Base-by-base conservation (phyloP, 1,140 invertebrate species). In the Theocolax elegans region DNA sequence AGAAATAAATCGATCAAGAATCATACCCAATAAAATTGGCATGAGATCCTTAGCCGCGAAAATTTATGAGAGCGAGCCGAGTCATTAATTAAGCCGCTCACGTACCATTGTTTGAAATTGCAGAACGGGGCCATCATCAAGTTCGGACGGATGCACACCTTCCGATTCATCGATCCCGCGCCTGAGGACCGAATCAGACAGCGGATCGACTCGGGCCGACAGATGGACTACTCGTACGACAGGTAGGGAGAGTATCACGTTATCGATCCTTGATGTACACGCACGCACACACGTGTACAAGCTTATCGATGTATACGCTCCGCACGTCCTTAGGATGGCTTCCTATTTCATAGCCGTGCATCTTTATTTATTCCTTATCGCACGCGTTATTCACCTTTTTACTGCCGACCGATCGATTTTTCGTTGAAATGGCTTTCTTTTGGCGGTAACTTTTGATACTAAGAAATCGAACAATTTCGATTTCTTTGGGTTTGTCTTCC, bases 101-200 rank as follows among this genome's bases (percentile, higher is more conserved):
- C 31, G 10, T 6, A 35, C 31, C 31, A 35, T 35, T 35, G 10
- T 6, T 35, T 35, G 10, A 35, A 6, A 69, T 84, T 84, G 35
- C 85, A 93, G 90, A 93, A 96, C 87, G 94, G 94, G 64, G 92
- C 91, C 73, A 89, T 95, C 60, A 90, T 96, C 21, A 94, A 95
- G 87, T 96, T 97, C 88, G 94, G 97, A 74, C 88, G 95, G 79
- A 92, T 94, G 74, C 94, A 96, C 79, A 94, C 94, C 23, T 98
- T 97, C 86, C 90, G 95, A 75, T 98, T 98, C 87, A 89, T 97
- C 72, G 96, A 99, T 87, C 95, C 96, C 6, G 89, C 90, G 54
- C 92, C 93, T 70, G 95, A 97, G 81, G 94, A 94, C 77, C 90
- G 94, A 73, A 90, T 91, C 60, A 85, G 89, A 46, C 91, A 91